Evolutionary conservation across 2,888 invertebrate species (phyloP).

Genomic region (Lottia scabra): DNA sequence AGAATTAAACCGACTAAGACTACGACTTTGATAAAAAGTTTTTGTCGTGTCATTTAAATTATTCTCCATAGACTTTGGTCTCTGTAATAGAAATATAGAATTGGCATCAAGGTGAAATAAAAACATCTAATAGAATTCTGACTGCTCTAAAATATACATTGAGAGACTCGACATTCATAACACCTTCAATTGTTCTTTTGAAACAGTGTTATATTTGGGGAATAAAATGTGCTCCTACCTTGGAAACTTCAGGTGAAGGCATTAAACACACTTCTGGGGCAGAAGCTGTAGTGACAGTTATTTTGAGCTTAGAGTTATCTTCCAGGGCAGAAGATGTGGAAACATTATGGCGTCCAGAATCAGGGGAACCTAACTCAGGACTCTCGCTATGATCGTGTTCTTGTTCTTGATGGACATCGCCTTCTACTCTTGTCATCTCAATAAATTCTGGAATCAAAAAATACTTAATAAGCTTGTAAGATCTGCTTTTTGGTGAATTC

Average conservation of each 20-base stretch:
- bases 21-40: slow-evolving; percentile 47
- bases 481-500: too few relatives aligned
- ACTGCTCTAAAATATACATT: too few relatives aligned
- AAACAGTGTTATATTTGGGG: too few relatives aligned
- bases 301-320: slow-evolving; percentile 41
- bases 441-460: slow-evolving; percentile 42
- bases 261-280: slow-evolving; percentile 62
- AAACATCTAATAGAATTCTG: too few relatives aligned
- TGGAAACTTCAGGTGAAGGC: slow-evolving; percentile 59
- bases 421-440: slow-evolving; percentile 44
- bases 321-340: slow-evolving; percentile 26
- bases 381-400: slow-evolving; percentile 39
- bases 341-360: slow-evolving; percentile 23
- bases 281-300: slow-evolving; percentile 57
- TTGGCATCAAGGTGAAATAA: too few relatives aligned
- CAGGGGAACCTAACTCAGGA: slow-evolving; percentile 31
- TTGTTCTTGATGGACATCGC: slow-evolving; percentile 43
- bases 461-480: too few relatives aligned
- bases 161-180: too few relatives aligned
- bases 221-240: slow-evolving; percentile 43
- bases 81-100: slow-evolving; percentile 47
- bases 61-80: slow-evolving; percentile 62
- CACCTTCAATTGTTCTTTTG: too few relatives aligned
- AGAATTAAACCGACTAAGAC: slow-evolving; percentile 66
- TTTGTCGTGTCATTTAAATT: slow-evolving; percentile 56